These are phyloP conservation scores for Prosopocoilus inquinatus DNA, from an alignment of 2,888 invertebrate species.

Conservation along the genomic window DNA sequence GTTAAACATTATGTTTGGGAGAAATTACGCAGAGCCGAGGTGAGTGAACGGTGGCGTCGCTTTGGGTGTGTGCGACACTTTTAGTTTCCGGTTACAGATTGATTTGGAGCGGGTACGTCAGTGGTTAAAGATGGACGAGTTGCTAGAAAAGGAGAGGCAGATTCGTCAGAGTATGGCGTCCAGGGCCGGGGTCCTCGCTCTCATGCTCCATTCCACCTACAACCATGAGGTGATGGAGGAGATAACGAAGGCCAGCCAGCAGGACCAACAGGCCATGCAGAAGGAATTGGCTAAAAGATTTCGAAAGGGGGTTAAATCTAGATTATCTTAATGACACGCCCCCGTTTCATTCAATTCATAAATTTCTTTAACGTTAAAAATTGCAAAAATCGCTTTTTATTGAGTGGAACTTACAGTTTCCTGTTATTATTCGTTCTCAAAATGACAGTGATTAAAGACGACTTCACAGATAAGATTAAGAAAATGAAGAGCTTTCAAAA, in stretches of 20 bases:
- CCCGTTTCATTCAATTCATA: neutral
- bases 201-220: slow-evolving; percentile 96
- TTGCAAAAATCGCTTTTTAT: too few species aligned
- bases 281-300: slow-evolving; percentile 48
- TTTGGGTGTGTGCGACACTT: neutral
- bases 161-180: slow-evolving; percentile 71
- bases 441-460: too few species aligned
- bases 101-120: slow-evolving; percentile 91
- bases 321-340: slow-evolving; percentile 17
- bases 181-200: slow-evolving; percentile 86
- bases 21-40: slow-evolving; percentile 88
- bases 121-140: slow-evolving; percentile 91
- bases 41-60: slow-evolving; percentile 42
- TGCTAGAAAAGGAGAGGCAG: slow-evolving; percentile 90
- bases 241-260: slow-evolving; percentile 54
- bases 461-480: too few species aligned
- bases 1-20: slow-evolving; percentile 95
- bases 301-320: slow-evolving; percentile 27
- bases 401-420: too few species aligned
- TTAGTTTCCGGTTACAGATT: slow-evolving; percentile 56
- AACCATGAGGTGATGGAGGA: slow-evolving; percentile 89
- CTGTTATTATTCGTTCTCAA: too few species aligned
- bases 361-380: neutral
- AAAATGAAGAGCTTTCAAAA: too few species aligned
- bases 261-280: slow-evolving; percentile 54